Evolutionary conservation across 2,797 vertebrate species (phyloP).

Genomic region (Takifugu ocellatus): DNA sequence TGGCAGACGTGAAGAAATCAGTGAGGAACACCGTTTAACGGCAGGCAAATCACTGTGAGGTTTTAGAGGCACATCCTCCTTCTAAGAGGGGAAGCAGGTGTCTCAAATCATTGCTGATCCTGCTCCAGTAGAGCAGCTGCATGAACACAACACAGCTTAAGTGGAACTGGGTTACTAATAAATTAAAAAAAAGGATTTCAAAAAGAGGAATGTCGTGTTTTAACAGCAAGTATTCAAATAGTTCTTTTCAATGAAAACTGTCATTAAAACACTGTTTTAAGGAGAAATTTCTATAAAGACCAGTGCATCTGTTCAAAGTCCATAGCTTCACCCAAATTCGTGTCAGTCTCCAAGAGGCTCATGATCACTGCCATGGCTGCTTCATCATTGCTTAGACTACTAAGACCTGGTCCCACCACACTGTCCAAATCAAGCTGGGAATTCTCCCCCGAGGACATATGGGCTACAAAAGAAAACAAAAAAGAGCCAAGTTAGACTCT

Average conservation of each 20-base stretch:
- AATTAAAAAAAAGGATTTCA: slow-evolving; percentile 36
- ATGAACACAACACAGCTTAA: slow-evolving; percentile 50
- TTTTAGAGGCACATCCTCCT: slow-evolving; percentile 49
- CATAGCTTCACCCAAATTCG: slow-evolving; percentile 80
- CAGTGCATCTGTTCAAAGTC: slow-evolving; percentile 88
- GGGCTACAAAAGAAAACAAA: not conserved
- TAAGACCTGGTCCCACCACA: slow-evolving; percentile 77
- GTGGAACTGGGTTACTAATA: slow-evolving; percentile 44
- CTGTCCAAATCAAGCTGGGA: slow-evolving; percentile 85
- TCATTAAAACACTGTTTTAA: slow-evolving; percentile 3
- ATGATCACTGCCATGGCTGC: slow-evolving; percentile 88
- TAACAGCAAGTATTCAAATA: slow-evolving; percentile 28
- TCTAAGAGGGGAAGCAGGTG: slow-evolving; percentile 36
- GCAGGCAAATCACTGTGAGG: slow-evolving; percentile 43
- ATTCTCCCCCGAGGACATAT: slow-evolving; percentile 69
- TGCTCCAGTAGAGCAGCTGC: slow-evolving; percentile 33
- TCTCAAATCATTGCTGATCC: slow-evolving; percentile 27
- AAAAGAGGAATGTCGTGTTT: slow-evolving; percentile 17
- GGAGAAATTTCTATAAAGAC: slow-evolving; percentile 78
- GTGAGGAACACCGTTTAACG: slow-evolving; percentile 37
- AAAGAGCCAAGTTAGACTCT: not conserved
- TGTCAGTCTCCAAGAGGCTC: slow-evolving; percentile 91
- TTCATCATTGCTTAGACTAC: slow-evolving; percentile 80
- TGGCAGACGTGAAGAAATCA: slow-evolving; percentile 23
- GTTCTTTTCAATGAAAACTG: slow-evolving; percentile 18